These are phyloP conservation scores for Syngnathus acus DNA, from an alignment of 2,797 vertebrate species.

Conservation along the genomic window DNA sequence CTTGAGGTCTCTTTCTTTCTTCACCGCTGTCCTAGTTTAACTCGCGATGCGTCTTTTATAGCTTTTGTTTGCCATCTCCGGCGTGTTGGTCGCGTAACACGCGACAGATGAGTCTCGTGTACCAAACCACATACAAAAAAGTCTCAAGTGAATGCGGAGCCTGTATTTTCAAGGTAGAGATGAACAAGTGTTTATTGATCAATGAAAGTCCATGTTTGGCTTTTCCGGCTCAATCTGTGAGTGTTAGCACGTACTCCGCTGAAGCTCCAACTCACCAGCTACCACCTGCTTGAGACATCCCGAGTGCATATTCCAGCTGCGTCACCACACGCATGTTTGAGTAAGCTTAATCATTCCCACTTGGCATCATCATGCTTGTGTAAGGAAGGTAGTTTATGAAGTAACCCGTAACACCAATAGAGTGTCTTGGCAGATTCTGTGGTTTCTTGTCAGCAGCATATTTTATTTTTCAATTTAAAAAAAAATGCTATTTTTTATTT, in stretches of 20 bases:
- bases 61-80: not conserved
- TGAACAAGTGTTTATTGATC: not conserved
- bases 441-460: not conserved
- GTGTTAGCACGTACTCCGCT: not conserved
- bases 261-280: not conserved
- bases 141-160: not conserved
- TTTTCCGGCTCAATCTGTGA: not conserved
- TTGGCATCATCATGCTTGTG: constrained; percentile 8
- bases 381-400: not conserved
- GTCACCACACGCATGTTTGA: constrained; percentile 29
- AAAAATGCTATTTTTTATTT: not conserved
- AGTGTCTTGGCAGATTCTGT: not conserved
- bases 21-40: not conserved
- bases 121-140: not conserved
- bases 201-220: not conserved
- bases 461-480: constrained; percentile 3
- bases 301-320: constrained; percentile 8
- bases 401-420: not conserved
- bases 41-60: not conserved
- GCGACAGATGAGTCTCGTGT: not conserved
- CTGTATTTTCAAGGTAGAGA: not conserved
- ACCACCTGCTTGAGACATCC: not conserved
- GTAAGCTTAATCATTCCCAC: constrained; percentile 14
- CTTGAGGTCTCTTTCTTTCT: not conserved
- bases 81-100: not conserved